A percentile compares a stretch with the other conserved stretches of the same genome.
These are phyloP conservation scores for Acrobasis suavella DNA, from an alignment of 2,888 invertebrate species.

Conservation along the genomic window DNA sequence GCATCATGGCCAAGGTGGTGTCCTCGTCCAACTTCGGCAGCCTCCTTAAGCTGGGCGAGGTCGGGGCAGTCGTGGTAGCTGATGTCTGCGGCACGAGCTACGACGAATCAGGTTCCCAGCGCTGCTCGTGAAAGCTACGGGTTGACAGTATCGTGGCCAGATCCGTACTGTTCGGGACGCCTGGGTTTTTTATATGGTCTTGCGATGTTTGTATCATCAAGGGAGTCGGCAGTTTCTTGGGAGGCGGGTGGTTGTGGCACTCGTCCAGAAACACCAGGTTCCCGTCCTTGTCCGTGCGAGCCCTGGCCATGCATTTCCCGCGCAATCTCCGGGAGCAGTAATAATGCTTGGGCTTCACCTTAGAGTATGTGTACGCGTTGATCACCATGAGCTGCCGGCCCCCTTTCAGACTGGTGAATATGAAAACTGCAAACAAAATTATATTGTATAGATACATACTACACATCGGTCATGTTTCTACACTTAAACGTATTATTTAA, in stretches of 20 bases:
- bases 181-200: not conserved
- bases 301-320: slow-evolving; percentile 36
- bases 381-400: slow-evolving; percentile 12
- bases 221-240: not conserved
- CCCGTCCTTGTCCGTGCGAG: slow-evolving; percentile 1
- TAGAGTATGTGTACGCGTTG: slow-evolving; percentile 28
- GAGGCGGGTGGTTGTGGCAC: not conserved
- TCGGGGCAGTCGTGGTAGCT: not conserved
- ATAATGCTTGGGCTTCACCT: slow-evolving; percentile 32
- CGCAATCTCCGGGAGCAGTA: slow-evolving; percentile 39
- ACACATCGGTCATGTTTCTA: too few relatives aligned
- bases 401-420: not conserved
- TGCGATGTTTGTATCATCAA: not conserved
- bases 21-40: not conserved
- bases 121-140: not conserved
- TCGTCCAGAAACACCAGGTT: not conserved
- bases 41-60: not conserved
- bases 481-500: too few relatives aligned
- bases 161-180: not conserved
- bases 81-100: not conserved
- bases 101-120: not conserved
- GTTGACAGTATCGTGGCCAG: not conserved
- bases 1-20: not conserved
- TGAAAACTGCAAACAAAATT: not conserved
- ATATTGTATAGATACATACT: not conserved